Evolutionary conservation across 2,113 vertebrate species (phyloP).

Genomic region (Corythoichthys intestinalis): DNA sequence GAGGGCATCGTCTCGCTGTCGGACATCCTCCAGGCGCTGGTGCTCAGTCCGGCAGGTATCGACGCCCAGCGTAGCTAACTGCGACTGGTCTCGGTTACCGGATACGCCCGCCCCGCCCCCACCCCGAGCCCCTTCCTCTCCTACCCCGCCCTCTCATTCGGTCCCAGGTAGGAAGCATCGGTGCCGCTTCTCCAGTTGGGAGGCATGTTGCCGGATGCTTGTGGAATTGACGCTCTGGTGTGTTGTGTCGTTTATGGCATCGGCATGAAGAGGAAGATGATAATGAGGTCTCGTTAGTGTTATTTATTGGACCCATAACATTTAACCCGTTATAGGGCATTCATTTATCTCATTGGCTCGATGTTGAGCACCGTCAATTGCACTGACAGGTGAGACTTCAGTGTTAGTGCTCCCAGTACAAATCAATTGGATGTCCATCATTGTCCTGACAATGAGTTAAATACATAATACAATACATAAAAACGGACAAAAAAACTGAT

Average conservation of each 20-base stretch:
- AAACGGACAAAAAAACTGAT: too few species aligned
- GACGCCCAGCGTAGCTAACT: constrained; percentile 63
- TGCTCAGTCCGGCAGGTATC: constrained; percentile 95
- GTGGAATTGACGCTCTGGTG: neutral
- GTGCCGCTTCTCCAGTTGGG: constrained; percentile 13
- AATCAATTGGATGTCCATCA: too few species aligned
- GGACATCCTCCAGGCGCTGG: constrained; percentile 94
- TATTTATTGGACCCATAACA: too few species aligned
- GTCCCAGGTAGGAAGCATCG: constrained; percentile 59
- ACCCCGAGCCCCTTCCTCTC: constrained; percentile 35
- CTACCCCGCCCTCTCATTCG: constrained; percentile 41
- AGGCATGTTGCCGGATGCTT: constrained; percentile 40
- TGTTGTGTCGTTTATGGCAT: constrained; percentile 9
- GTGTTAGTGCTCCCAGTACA: too few species aligned
- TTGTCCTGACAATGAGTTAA: too few species aligned
- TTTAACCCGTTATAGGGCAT: too few species aligned
- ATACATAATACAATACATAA: too few species aligned
- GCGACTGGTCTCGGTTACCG: constrained; percentile 41
- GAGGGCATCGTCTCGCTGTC: constrained; percentile 97
- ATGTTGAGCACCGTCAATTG: too few species aligned
- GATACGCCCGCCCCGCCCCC: constrained; percentile 14
- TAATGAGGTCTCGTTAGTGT: too few species aligned
- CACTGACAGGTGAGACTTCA: too few species aligned
- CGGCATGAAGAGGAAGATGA: neutral
- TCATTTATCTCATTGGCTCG: too few species aligned